These are phyloP conservation scores for Polydrusus cervinus DNA, from an alignment of 2,888 invertebrate genomes.

Conservation along the genomic window DNA sequence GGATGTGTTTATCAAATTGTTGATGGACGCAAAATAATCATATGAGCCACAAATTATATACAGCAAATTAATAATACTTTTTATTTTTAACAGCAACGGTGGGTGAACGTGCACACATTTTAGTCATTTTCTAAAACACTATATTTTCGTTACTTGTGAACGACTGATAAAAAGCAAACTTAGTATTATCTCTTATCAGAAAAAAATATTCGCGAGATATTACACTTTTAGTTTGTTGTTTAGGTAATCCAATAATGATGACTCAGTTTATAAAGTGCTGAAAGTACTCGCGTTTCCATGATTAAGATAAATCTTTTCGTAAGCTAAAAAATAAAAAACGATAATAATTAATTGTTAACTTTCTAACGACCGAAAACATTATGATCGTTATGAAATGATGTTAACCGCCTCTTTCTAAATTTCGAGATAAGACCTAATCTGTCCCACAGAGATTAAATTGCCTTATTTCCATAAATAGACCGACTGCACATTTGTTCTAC, in stretches of 20 bases:
- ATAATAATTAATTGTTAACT: not conserved
- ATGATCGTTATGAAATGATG: slow-evolving; percentile 9
- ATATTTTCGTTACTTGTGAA: slow-evolving; percentile 13
- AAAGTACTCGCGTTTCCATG: not conserved
- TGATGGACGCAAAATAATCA: slow-evolving; percentile 41
- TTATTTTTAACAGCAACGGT: slow-evolving; percentile 16
- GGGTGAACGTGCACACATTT: not conserved
- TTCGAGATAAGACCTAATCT: slow-evolving; percentile 28
- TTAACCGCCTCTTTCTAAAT: slow-evolving; percentile 21
- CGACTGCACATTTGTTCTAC: slow-evolving; percentile 23
- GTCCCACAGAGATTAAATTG: slow-evolving; percentile 36
- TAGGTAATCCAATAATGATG: slow-evolving; percentile 17
- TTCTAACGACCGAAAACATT: slow-evolving; percentile 29
- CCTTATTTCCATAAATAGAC: slow-evolving; percentile 32
- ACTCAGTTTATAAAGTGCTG: slow-evolving; percentile 16
- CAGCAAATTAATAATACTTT: slow-evolving; percentile 21
- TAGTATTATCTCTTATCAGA: slow-evolving; percentile 31
- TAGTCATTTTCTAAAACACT: slow-evolving; percentile 21
- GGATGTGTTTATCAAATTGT: slow-evolving; percentile 41
- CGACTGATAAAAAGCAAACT: slow-evolving; percentile 26
- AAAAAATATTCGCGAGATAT: slow-evolving; percentile 32
- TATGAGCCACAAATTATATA: slow-evolving; percentile 24
- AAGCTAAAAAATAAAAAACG: not conserved
- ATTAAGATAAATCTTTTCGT: slow-evolving; percentile 7
- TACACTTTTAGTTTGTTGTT: slow-evolving; percentile 21